Evolutionary conservation across 2,888 invertebrate species (phyloP), one percentile per base, ranked within the genome.

Genomic region (Agrotis ipsilon): DNA sequence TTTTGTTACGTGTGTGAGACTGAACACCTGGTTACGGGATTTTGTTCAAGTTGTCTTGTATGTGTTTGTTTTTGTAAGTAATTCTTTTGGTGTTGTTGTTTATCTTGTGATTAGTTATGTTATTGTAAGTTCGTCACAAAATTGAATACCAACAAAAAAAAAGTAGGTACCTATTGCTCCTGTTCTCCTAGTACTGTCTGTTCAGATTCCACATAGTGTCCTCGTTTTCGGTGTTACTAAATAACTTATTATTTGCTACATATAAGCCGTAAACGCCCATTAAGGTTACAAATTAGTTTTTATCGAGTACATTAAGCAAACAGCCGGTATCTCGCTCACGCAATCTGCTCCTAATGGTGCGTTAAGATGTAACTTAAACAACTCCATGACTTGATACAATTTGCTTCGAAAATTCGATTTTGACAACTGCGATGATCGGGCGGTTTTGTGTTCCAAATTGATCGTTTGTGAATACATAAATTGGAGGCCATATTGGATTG

Each of bases 261-360:
- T 32, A 32, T 27, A 72, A 24, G 24, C 51, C 49, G 67, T 75
- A 75, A 67, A 58, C 45, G 49, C 58, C 76, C 46, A 58, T 76
- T 72, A 75, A 16, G 81, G 86, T 84, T 89, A 92, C 92, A 94
- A 94, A 94, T 94, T 90, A 92, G 90, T 93, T 94, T 94, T 93
- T 89, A 90, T 91, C 90, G 88, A 90, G 89, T 89, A 93, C 94
- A 94, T 95, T 94, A 94, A 89, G 92, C 93, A 93, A 94, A 94
- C 92, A 92, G 89, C 92, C 90, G 88, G 89, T 89, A 92, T 92
- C 92, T 91, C 87, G 88, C 90, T 92, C 93, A 93, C 92, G 93
- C 93, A 92, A 94, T 94, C 94, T 91, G 91, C 81, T 88, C 89
- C 91, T 94, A 94, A 95, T 95, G 94, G 92, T 88, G 92, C 94